Conservation (phyloP, 2,797 vertebrate genomes). For the Neosilurus hyrtlii region DNA sequence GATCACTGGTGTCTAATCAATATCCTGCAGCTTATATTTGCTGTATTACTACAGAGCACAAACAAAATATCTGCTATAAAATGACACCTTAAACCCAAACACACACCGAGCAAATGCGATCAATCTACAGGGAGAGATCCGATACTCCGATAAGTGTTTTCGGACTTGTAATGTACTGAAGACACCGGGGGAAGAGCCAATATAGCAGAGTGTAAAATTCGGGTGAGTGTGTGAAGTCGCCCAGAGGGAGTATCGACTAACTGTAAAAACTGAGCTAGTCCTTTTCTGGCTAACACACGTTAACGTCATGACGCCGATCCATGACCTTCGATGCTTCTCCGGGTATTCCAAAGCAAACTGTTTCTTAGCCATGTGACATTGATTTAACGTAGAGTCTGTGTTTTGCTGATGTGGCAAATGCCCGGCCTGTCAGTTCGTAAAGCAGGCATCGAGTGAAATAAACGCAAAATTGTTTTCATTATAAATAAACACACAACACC, state of each 20-base stretch:
- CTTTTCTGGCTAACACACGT: conserved; percentile 20
- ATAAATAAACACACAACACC: background rate
- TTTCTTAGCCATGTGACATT: conserved; percentile 26
- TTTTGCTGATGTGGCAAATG: conserved; percentile 41
- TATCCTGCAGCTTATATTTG: conserved; percentile 16
- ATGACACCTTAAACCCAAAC: conserved; percentile 38
- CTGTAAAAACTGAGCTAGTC: conserved; percentile 16
- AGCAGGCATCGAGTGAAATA: background rate
- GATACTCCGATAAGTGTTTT: conserved; percentile 57
- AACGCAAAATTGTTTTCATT: conserved; percentile 2
- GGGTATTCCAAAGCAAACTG: conserved; percentile 34
- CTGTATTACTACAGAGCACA: conserved; percentile 19
- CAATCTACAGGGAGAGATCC: conserved; percentile 51
- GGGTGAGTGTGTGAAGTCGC: conserved; percentile 41
- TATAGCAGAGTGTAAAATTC: conserved; percentile 48
- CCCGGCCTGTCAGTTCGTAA: background rate
- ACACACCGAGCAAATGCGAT: conserved; percentile 37
- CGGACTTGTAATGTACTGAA: conserved; percentile 36
- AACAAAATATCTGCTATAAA: conserved; percentile 39
- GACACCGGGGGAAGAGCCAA: conserved; percentile 27
- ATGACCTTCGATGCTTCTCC: conserved; percentile 8
- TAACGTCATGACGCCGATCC: conserved; percentile 2
- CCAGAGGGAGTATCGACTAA: conserved; percentile 47
- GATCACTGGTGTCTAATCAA: conserved; percentile 22
- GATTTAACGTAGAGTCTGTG: conserved; percentile 31